Evolutionary conservation across 1,140 invertebrate species (phyloP).

Genomic region (Ceratosolen fusciceps): DNA sequence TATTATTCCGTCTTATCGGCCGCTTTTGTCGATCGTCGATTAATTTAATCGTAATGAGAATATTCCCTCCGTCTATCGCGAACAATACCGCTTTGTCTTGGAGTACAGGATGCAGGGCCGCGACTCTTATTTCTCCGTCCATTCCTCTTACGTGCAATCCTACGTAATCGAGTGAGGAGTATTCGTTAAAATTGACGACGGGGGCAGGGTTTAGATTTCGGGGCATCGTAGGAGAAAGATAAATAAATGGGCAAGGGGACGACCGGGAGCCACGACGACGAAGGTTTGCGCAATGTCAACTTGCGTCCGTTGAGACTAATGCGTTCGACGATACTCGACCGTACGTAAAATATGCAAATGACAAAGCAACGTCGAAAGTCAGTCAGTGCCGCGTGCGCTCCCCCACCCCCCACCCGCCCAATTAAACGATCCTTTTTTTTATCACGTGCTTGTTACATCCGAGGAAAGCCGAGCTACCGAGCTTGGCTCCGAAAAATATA

Average conservation of each 20-base stretch:
- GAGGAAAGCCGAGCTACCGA: too few relatives aligned
- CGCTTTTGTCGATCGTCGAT: too few relatives aligned
- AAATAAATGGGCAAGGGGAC: not conserved
- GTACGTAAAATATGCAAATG: conserved; percentile 12
- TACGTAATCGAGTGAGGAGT: not conserved
- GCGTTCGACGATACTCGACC: not conserved
- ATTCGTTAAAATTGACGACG: not conserved
- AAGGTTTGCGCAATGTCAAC: not conserved
- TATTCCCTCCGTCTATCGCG: too few relatives aligned
- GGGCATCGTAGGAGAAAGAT: not conserved
- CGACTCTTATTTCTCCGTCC: not conserved
- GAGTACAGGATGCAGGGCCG: too few relatives aligned
- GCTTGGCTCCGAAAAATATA: too few relatives aligned
- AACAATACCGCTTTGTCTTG: too few relatives aligned
- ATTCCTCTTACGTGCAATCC: not conserved
- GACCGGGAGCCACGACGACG: not conserved
- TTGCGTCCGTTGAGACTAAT: conserved; percentile 19
- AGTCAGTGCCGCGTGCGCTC: too few relatives aligned
- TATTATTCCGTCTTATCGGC: too few relatives aligned
- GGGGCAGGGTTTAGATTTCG: not conserved
- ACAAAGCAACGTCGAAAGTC: not conserved
- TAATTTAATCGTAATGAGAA: too few relatives aligned
- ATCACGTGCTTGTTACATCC: too few relatives aligned
- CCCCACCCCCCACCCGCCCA: too few relatives aligned
- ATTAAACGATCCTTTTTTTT: too few relatives aligned